Percentiles rank a stretch among this genome's conserved stretches.
Evolutionary conservation across 2,113 vertebrate species (phyloP).

Genomic region (Dipodomys stephensi): DNA sequence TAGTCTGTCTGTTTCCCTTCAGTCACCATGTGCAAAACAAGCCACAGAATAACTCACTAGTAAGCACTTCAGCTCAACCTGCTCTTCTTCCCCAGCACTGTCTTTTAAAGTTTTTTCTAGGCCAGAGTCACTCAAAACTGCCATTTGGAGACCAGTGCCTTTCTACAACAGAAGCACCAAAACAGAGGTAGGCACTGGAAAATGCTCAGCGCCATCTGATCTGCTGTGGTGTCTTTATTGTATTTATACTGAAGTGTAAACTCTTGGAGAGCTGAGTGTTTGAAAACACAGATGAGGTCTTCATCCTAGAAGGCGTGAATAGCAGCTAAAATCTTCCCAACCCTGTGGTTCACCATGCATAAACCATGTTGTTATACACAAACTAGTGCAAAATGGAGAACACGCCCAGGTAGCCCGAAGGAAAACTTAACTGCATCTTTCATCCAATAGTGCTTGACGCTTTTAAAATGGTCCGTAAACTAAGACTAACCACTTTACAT

Average conservation of each 20-base stretch:
- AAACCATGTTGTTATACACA: neutral
- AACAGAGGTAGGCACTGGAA: neutral
- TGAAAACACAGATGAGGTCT: neutral
- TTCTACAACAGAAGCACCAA: neutral
- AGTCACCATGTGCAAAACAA: neutral
- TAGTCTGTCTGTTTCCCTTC: neutral
- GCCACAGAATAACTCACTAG: neutral
- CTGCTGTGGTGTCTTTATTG: neutral
- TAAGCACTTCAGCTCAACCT: neutral
- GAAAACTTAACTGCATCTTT: neutral
- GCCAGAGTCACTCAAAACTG: neutral
- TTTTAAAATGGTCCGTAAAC: conserved; percentile 11
- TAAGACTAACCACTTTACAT: neutral
- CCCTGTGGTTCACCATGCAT: neutral
- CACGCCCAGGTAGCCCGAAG: neutral
- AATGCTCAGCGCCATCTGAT: neutral
- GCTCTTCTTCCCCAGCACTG: neutral
- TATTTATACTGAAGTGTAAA: conserved; percentile 1
- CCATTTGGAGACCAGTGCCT: neutral
- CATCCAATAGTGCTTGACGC: neutral
- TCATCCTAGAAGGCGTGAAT: neutral
- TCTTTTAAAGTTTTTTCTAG: conserved; percentile 13
- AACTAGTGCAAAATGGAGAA: neutral
- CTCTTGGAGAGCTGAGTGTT: neutral
- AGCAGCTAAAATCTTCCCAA: neutral